A percentile compares a stretch with the other conserved stretches of the same genome.
Conservation (phyloP, 1,140 invertebrate species). For the Lepidurus arcticus region DNA sequence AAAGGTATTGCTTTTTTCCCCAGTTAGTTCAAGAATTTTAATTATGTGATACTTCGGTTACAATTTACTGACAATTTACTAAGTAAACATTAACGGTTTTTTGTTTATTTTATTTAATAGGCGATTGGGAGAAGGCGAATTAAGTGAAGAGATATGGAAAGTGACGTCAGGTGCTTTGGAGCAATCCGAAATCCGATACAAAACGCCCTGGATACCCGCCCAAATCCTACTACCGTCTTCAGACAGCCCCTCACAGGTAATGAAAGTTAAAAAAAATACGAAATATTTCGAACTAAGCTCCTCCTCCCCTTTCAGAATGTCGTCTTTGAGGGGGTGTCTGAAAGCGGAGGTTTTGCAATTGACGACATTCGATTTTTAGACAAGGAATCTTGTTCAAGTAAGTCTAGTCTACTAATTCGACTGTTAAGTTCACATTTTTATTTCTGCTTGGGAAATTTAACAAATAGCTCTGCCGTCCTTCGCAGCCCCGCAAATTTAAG, state of each 20-base stretch:
- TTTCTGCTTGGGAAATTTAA: neutral
- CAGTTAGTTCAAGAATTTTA: neutral
- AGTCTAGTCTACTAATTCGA: neutral
- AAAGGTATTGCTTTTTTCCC: slow-evolving; percentile 7
- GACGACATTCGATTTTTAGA: slow-evolving; percentile 28
- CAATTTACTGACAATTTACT: neutral
- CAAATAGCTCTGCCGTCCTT: neutral
- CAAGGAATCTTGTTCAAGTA: slow-evolving; percentile 25
- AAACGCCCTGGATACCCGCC: slow-evolving; percentile 30
- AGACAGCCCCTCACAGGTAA: slow-evolving; percentile 24
- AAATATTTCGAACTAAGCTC: neutral
- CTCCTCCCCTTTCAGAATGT: neutral
- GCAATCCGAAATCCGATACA: slow-evolving; percentile 18
- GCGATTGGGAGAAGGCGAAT: neutral
- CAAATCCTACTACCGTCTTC: slow-evolving; percentile 4
- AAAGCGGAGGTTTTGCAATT: slow-evolving; percentile 26
- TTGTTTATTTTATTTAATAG: neutral
- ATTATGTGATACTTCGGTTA: neutral
- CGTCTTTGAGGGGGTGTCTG: slow-evolving; percentile 26
- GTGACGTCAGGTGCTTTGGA: slow-evolving; percentile 23
- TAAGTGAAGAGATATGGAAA: slow-evolving; percentile 27
- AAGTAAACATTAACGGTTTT: neutral
- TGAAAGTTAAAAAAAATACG: neutral
- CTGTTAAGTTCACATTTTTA: neutral
- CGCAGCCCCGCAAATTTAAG: neutral